Evolutionary conservation across 2,888 invertebrate species (phyloP).

Genomic region (Leptinotarsa haldemani): DNA sequence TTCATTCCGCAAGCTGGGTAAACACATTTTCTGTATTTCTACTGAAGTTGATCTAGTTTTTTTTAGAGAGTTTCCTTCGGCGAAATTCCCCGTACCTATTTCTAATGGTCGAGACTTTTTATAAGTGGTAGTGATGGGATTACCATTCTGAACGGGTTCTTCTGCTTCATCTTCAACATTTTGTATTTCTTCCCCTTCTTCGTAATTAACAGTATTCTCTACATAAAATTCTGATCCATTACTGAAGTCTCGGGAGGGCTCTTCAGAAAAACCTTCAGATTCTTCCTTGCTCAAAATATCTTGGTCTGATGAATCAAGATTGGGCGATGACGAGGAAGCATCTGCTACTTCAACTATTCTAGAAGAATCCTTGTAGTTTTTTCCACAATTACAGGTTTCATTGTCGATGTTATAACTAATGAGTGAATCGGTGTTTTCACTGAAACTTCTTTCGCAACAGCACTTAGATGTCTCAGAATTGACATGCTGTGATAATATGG

Average conservation of each 20-base stretch:
- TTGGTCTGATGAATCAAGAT: neutral
- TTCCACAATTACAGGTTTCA: neutral
- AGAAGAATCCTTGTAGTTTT: neutral
- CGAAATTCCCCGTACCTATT: neutral
- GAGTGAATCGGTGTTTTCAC: neutral
- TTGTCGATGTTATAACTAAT: neutral
- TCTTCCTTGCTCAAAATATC: neutral
- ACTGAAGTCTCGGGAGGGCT: neutral
- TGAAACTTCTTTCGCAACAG: neutral
- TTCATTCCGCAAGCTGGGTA: neutral
- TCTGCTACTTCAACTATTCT: slow-evolving; percentile 13
- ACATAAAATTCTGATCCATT: neutral
- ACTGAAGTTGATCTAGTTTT: neutral
- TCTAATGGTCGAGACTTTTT: neutral
- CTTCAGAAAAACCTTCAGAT: neutral
- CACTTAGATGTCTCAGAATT: neutral
- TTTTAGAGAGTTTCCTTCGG: neutral
- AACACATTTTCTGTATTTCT: neutral
- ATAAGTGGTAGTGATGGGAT: neutral
- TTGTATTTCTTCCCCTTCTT: neutral
- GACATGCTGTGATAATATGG: slow-evolving; percentile 2
- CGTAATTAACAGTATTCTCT: neutral
- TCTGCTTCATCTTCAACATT: neutral
- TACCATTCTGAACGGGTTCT: neutral
- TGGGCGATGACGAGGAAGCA: neutral